Percentiles rank a stretch among this genome's conserved stretches.
Conservation (phyloP, 2,113 vertebrate species). For the Rhea pennata region DNA sequence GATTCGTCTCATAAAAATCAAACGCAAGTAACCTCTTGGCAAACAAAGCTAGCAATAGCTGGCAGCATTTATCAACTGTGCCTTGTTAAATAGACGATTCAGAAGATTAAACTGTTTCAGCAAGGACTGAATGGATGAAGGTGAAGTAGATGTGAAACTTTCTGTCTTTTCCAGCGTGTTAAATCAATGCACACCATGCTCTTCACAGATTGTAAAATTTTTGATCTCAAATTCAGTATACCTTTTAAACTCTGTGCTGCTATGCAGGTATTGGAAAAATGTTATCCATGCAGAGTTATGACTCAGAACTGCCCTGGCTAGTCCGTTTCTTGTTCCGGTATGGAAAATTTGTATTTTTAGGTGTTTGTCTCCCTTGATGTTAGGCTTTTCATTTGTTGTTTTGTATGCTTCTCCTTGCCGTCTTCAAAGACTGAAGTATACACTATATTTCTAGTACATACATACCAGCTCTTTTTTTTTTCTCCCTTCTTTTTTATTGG, state of each 20-base stretch:
- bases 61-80: neutral
- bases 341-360: neutral
- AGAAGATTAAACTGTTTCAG: neutral
- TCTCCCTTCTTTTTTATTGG: neutral
- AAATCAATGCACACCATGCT: neutral
- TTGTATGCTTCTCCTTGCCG: neutral
- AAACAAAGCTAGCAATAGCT: neutral
- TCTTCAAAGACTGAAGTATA: neutral
- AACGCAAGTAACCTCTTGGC: neutral
- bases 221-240: neutral
- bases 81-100: neutral
- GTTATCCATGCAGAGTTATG: neutral
- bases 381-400: neutral
- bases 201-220: neutral
- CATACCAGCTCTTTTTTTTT: neutral
- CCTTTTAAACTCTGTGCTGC: constrained; percentile 22
- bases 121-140: neutral
- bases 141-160: neutral
- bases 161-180: neutral
- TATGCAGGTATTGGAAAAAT: constrained; percentile 11
- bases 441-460: neutral
- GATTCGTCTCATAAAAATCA: neutral
- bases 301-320: constrained; percentile 7
- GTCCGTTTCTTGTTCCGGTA: neutral
- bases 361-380: neutral